Evolutionary conservation across 1,140 invertebrate genomes (phyloP), one percentile per base, ranked within the genome.

Genomic region (Drosophila suzukii): DNA sequence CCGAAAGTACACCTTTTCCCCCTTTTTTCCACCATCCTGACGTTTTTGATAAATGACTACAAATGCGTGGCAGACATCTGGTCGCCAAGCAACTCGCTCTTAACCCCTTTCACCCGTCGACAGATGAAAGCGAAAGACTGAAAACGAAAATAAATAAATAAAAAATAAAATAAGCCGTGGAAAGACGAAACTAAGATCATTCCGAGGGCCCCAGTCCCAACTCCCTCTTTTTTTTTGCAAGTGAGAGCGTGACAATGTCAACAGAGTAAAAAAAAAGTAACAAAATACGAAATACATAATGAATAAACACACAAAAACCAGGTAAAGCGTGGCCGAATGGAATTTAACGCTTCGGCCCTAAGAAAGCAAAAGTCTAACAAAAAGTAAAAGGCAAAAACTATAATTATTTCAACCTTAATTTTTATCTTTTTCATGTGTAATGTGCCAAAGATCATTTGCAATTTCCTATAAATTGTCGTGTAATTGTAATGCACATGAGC

Each of bases 231-330:
- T 15, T 39, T n/a, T 5, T 55, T 24, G 34, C 32, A 51, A 61
- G 81, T 77, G 81, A 85, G 81, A 85, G 81, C 81, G 81, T 85
- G 82, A 84, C 81, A 85, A 63, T 83, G 61, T 65, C 80, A 83
- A 81, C 54, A 67, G 13, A 47, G 61, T 17, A 20, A 47, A 55
- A 53, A 50, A 66, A 53, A 47, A 58, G 38, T 1, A n/a, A 10
- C 8, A 34, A n/a, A n/a, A 15, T 17, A 36, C 20, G 24, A 60
- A 60, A 56, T 68, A 68, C 41, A 68, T 44, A 24, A 53, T 53
- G 32, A 61, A 36, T 38, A 70, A 70, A 47, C 41, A 61, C 56
- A 49, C 56, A 49, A 54, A 71, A 59, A 54, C 49, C 63, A 49
- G 63, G 68, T 75, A 60, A 79, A 79, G 76, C 72, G 47, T 79